Conservation (phyloP, 2,113 vertebrate species). For the Callaeas wilsoni region DNA sequence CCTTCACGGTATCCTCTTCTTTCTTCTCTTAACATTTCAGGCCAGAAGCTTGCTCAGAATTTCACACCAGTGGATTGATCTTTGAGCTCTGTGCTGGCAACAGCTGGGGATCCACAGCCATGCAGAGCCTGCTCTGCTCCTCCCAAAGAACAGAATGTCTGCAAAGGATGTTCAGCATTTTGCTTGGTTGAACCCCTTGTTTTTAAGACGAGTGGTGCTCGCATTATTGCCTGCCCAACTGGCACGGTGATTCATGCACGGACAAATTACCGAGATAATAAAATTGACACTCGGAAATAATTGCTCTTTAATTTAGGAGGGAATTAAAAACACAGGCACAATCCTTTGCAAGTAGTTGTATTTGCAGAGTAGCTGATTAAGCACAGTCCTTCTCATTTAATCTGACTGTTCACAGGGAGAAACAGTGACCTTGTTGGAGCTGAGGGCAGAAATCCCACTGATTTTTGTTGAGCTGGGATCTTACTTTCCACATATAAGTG, state of each 20-base stretch:
- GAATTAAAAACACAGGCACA: background rate
- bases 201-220: background rate
- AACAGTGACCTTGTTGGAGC: background rate
- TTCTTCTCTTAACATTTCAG: background rate
- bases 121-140: background rate
- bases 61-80: background rate
- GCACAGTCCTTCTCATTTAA: background rate
- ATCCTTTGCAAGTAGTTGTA: background rate
- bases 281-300: conserved; percentile 15
- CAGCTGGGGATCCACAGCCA: background rate
- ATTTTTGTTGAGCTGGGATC: background rate
- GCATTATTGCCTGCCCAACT: background rate
- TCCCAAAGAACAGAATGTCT: background rate
- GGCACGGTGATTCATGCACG: background rate
- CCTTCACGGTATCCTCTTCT: background rate
- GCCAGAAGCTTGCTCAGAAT: background rate
- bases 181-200: background rate
- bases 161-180: background rate
- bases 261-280: conserved; percentile 20
- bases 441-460: background rate
- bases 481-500: background rate
- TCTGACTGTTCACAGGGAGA: background rate
- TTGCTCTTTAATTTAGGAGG: conserved; percentile 16
- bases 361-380: background rate
- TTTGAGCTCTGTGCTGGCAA: background rate